Percentiles rank a stretch among this genome's conserved stretches.
These are phyloP conservation scores for Parthenolecanium corni DNA, from an alignment of 2,888 invertebrate genomes.

Conservation along the genomic window DNA sequence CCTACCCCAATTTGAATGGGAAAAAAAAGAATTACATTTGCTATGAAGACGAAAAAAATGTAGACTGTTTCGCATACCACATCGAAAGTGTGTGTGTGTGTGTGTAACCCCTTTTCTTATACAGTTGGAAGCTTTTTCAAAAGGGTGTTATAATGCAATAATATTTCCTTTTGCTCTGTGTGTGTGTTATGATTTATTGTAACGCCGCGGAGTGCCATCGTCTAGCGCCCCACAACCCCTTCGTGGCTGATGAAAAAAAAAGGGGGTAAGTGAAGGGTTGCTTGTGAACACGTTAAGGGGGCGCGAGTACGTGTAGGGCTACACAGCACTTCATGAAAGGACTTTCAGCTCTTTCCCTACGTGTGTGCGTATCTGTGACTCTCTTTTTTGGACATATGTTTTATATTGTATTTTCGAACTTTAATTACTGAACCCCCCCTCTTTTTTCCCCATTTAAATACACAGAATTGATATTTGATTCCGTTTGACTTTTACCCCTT, in stretches of 20 bases:
- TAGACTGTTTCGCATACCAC: conserved; percentile 3
- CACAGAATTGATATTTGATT: conserved; percentile 27
- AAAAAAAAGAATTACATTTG: no score
- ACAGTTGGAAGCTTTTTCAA: conserved; percentile 9
- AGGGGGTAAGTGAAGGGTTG: conserved; percentile 8
- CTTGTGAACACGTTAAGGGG: conserved; percentile 11
- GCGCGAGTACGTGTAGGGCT: conserved; percentile 21
- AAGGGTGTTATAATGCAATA: conserved; percentile 28
- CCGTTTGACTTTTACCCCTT: conserved; percentile 27
- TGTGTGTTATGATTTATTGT: conserved; percentile 24
- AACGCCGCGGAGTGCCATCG: not conserved
- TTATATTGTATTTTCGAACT: conserved; percentile 25
- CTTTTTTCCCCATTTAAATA: conserved; percentile 22
- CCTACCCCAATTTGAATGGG: not conserved
- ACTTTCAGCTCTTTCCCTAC: not conserved
- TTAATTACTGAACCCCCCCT: conserved; percentile 23
- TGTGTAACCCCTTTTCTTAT: conserved; percentile 16
- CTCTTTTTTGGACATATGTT: conserved; percentile 21
- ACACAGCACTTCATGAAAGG: conserved; percentile 24
- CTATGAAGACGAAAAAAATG: not conserved
- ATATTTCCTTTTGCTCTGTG: conserved; percentile 22
- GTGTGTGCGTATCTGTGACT: no score
- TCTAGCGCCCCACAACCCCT: not conserved
- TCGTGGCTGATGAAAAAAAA: no score
- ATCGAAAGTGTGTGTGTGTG: not conserved